These are phyloP conservation scores for Urocitellus parryii DNA, from an alignment of 2,113 vertebrate species.

Conservation along the genomic window DNA sequence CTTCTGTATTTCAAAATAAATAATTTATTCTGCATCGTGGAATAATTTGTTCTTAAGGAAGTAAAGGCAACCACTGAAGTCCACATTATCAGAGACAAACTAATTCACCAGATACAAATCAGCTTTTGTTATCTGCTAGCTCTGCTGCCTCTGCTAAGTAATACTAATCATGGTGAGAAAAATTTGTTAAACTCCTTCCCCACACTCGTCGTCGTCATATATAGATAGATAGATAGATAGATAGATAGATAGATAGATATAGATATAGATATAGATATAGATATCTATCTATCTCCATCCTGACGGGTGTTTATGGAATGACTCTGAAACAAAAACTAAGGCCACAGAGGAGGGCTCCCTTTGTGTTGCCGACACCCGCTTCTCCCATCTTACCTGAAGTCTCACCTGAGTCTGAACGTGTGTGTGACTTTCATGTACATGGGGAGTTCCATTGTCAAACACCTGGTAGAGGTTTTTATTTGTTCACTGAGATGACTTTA, in stretches of 20 bases:
- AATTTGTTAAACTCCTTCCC: background rate
- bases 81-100: background rate
- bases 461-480: background rate
- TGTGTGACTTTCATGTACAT: background rate
- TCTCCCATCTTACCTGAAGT: background rate
- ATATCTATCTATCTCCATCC: too few relatives aligned
- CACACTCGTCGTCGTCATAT: too few relatives aligned
- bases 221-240: too few relatives aligned
- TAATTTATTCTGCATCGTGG: background rate
- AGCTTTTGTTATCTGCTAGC: background rate
- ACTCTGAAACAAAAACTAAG: too few relatives aligned
- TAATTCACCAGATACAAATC: background rate
- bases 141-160: background rate
- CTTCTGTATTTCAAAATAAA: conserved; percentile 5
- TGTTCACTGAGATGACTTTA: background rate
- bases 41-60: background rate
- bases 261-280: too few relatives aligned
- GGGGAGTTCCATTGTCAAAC: background rate
- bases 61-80: background rate
- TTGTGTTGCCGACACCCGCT: background rate
- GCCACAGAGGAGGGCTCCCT: rapidly evolving
- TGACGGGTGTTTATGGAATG: background rate
- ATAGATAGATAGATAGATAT: too few relatives aligned
- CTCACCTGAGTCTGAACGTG: background rate
- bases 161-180: background rate